These are phyloP conservation scores for Cyprinus carpio DNA, from an alignment of 2,113 vertebrate species.

Conservation along the genomic window DNA sequence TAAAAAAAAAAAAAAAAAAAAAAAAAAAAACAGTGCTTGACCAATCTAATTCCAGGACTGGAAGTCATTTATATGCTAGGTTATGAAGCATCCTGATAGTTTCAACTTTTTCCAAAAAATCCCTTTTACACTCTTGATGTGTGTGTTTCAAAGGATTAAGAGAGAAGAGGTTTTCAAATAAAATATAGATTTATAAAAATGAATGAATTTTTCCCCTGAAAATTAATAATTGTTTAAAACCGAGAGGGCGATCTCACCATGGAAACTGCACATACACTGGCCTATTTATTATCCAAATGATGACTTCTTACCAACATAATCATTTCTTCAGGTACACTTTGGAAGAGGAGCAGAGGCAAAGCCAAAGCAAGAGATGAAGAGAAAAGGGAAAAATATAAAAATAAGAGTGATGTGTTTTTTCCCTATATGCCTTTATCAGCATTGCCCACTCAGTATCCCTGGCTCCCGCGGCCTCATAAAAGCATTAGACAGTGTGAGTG, in stretches of 20 bases:
- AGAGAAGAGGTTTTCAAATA: not conserved
- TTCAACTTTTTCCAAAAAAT: not conserved
- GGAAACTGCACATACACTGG: not conserved
- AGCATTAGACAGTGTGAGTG: constrained; percentile 45
- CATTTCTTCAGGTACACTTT: not conserved
- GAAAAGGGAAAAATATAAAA: not conserved
- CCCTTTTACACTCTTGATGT: not conserved
- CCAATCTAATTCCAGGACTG: no score
- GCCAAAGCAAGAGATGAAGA: not conserved
- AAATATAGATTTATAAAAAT: not conserved
- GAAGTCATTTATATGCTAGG: no score
- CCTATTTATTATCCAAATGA: not conserved
- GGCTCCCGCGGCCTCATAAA: constrained; percentile 55
- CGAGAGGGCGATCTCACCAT: not conserved
- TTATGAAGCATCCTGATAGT: not conserved
- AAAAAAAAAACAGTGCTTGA: no score
- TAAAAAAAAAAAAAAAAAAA: no score
- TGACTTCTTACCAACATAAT: not conserved
- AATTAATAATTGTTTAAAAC: not conserved
- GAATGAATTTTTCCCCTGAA: not conserved
- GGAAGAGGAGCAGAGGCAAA: not conserved
- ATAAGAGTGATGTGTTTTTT: constrained; percentile 21
- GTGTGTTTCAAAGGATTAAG: not conserved
- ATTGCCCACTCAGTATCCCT: constrained; percentile 34
- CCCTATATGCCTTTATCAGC: constrained; percentile 36